A percentile compares a stretch with the other conserved stretches of the same genome.
Conservation (phyloP, 2,888 invertebrate species). For the Caradrina clavipalpis region DNA sequence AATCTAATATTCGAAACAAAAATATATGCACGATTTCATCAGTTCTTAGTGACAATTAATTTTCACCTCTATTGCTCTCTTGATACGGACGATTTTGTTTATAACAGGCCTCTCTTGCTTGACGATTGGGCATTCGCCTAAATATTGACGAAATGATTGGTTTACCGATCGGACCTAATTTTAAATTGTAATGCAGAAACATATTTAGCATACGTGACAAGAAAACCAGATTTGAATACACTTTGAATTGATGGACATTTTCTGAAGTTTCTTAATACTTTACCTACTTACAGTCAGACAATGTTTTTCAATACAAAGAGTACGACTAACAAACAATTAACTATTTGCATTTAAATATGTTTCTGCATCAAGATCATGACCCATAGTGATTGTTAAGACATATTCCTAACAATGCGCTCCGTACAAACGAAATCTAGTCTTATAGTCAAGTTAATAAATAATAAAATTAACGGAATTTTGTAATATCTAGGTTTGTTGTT, state of each 20-base stretch:
- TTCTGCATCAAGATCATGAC: slow-evolving; percentile 24
- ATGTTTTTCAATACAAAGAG: slow-evolving; percentile 38
- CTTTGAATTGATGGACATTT: slow-evolving; percentile 32
- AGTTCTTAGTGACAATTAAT: slow-evolving; percentile 54
- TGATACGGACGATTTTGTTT: slow-evolving; percentile 59
- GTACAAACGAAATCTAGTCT: not conserved
- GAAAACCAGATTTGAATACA: not conserved
- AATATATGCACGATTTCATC: slow-evolving; percentile 52
- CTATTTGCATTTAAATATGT: slow-evolving; percentile 14
- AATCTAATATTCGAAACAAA: slow-evolving; percentile 47
- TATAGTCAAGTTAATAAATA: not conserved
- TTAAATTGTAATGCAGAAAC: slow-evolving; percentile 27
- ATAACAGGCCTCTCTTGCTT: slow-evolving; percentile 57
- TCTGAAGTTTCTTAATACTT: slow-evolving; percentile 7
- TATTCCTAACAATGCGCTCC: not conserved
- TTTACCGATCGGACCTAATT: slow-evolving; percentile 31
- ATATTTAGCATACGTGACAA: slow-evolving; percentile 39
- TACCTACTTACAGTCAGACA: slow-evolving; percentile 9
- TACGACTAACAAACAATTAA: not conserved
- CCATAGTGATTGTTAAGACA: slow-evolving; percentile 1
- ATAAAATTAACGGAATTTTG: too few species aligned
- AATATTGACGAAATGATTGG: slow-evolving; percentile 23
- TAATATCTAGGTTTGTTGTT: too few species aligned
- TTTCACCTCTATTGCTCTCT: slow-evolving; percentile 74
- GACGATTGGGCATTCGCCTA: slow-evolving; percentile 52